Percentiles rank a stretch among this genome's conserved stretches.
These are phyloP conservation scores for Hesperophylax magnus DNA, from an alignment of 1,140 invertebrate species.

Conservation along the genomic window DNA sequence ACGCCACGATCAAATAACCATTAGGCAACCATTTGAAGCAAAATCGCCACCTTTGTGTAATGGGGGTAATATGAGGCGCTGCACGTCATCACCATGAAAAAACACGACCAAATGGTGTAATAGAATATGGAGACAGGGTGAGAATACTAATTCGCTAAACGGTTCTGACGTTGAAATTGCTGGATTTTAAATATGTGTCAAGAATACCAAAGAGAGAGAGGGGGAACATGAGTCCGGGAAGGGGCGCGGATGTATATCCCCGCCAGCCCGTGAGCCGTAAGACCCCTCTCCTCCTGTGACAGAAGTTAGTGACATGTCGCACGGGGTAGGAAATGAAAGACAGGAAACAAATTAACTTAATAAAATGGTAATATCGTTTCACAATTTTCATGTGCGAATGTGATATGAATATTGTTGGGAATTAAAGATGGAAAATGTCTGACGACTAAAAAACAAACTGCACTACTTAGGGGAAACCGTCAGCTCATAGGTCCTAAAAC, in stretches of 20 bases:
- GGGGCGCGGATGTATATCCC: background rate
- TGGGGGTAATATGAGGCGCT: constrained; percentile 1
- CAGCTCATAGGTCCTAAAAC: too few species aligned
- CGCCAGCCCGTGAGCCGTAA: too few species aligned
- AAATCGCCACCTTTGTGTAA: constrained; percentile 22
- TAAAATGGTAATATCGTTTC: too few species aligned
- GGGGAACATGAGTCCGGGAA: background rate
- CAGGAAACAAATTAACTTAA: too few species aligned
- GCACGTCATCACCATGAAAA: constrained; percentile 37
- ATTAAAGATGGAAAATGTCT: too few species aligned
- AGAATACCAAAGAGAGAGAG: constrained; percentile 5
- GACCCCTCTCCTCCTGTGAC: too few species aligned
- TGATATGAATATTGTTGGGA: too few species aligned
- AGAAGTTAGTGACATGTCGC: too few species aligned
- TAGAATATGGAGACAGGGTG: constrained; percentile 16
- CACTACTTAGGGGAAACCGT: too few species aligned
- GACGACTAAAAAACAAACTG: too few species aligned
- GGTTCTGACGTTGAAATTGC: constrained; percentile 26
- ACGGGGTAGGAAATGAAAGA: too few species aligned
- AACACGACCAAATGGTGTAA: constrained; percentile 38
- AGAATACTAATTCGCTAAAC: constrained; percentile 41
- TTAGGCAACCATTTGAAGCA: constrained; percentile 1
- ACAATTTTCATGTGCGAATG: too few species aligned
- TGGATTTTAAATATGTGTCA: constrained; percentile 29
- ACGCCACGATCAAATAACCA: constrained; percentile 24